A percentile compares a stretch with the other conserved stretches of the same genome.
Conservation (phyloP, 2,113 vertebrate species). For the Platysternon megacephalum region DNA sequence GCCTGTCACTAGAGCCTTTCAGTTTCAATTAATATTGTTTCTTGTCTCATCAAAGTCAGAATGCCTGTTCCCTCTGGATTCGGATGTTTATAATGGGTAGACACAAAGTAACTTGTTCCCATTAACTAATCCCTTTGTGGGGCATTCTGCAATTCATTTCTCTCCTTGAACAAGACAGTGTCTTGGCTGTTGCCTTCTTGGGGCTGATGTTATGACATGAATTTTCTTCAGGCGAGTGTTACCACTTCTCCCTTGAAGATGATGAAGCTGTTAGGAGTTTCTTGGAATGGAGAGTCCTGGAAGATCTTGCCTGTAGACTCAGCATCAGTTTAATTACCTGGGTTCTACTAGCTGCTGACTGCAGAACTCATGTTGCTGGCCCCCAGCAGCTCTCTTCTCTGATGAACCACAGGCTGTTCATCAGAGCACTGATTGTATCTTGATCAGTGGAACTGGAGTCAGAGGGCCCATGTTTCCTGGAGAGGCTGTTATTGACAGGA, state of each 20-base stretch:
- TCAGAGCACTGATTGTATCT: neutral
- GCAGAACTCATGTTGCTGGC: rapidly evolving
- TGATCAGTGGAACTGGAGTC: neutral
- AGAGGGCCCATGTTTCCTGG: neutral
- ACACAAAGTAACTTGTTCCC: neutral
- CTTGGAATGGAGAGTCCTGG: neutral
- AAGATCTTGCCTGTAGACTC: neutral
- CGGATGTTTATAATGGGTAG: neutral
- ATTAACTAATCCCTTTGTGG: neutral
- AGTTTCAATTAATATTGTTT: slow-evolving; percentile 6
- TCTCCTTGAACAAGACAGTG: neutral
- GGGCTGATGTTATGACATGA: neutral
- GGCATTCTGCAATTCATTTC: neutral
- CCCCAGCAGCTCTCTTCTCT: neutral
- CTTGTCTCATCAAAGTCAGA: neutral
- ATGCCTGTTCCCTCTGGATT: neutral
- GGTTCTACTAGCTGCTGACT: neutral
- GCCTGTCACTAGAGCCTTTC: neutral
- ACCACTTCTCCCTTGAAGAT: neutral
- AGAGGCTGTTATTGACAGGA: neutral
- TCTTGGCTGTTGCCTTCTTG: neutral
- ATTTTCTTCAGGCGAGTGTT: neutral
- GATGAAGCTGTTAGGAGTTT: neutral
- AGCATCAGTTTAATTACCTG: neutral
- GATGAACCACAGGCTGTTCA: neutral